Percentiles rank a stretch among this genome's conserved stretches.
Conservation (phyloP, 2,113 vertebrate genomes). For the Rhinogobius similis region DNA sequence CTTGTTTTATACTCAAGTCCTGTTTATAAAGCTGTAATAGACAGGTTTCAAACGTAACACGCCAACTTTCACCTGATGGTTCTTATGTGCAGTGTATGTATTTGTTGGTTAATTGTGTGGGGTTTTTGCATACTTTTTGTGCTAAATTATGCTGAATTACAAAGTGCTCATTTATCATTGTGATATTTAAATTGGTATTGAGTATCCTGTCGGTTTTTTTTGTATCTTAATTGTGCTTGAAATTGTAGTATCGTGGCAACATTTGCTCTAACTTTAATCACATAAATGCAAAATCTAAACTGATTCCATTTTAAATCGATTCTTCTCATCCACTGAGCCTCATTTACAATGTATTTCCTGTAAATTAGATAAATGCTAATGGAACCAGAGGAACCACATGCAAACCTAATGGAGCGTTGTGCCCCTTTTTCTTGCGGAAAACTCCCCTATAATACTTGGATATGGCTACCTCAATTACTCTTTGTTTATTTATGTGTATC, state of each 20-base stretch:
- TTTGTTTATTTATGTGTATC: not conserved
- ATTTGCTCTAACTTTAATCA: not conserved
- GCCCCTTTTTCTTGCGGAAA: slow-evolving; percentile 42
- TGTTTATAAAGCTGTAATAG: not conserved
- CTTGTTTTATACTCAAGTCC: not conserved
- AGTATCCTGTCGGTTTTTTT: too few species aligned
- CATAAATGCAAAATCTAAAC: slow-evolving; percentile 15
- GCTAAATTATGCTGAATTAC: too few species aligned
- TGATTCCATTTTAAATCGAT: not conserved
- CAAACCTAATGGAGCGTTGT: slow-evolving; percentile 27
- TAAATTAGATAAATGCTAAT: slow-evolving; percentile 60
- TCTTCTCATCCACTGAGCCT: not conserved
- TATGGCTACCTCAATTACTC: not conserved
- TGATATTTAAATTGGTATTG: too few species aligned
- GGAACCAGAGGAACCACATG: slow-evolving; percentile 35
- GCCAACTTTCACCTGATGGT: not conserved
- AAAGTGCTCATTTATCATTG: too few species aligned
- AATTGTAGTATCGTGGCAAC: too few species aligned
- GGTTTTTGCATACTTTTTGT: not conserved
- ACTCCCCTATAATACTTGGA: slow-evolving; percentile 12
- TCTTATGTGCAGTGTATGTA: not conserved
- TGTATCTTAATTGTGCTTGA: too few species aligned
- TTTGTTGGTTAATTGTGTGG: not conserved
- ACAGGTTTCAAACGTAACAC: too few species aligned
- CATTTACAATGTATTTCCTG: slow-evolving; percentile 54